phyloP scores from a whole-genome alignment of 2,888 invertebrate species.

The Parnassius smintheus region DNA sequence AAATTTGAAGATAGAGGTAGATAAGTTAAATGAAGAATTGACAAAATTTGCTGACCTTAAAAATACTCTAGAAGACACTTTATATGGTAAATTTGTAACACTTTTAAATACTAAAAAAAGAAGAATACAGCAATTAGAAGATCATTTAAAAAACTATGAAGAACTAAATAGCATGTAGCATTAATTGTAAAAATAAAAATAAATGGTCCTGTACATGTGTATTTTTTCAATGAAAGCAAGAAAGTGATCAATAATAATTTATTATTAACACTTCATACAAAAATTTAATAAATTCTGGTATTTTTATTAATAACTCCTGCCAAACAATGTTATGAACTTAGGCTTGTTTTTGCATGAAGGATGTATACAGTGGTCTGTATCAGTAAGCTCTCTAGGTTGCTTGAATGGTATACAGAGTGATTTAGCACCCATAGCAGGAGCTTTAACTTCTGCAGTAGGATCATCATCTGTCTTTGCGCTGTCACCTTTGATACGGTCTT shows the following conservation, averaged over 20 bases:
- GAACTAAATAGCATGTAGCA: conserved; percentile 12
- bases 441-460: conserved; percentile 84
- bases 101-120: conserved; percentile 64
- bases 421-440: conserved; percentile 99
- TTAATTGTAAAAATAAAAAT: not conserved
- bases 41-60: conserved; percentile 52
- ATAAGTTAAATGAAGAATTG: conserved; percentile 49
- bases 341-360: conserved; percentile 91
- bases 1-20: conserved; percentile 40
- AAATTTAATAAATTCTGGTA: conserved; percentile 1
- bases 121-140: conserved; percentile 58
- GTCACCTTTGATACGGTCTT: conserved; percentile 97
- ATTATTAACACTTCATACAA: conserved; percentile 17
- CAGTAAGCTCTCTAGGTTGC: conserved; percentile 85
- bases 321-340: conserved; percentile 94
- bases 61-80: conserved; percentile 46
- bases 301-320: conserved; percentile 89
- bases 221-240: conserved; percentile 23
- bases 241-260: conserved; percentile 39
- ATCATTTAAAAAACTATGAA: conserved; percentile 42
- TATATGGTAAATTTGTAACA: conserved; percentile 64
- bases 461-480: conserved; percentile 89
- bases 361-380: conserved; percentile 90
- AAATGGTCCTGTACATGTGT: conserved; percentile 1
- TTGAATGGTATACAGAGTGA: conserved; percentile 98